These are phyloP conservation scores for Drosophila mettleri DNA, from an alignment of 2,888 invertebrate species.

Conservation along the genomic window DNA sequence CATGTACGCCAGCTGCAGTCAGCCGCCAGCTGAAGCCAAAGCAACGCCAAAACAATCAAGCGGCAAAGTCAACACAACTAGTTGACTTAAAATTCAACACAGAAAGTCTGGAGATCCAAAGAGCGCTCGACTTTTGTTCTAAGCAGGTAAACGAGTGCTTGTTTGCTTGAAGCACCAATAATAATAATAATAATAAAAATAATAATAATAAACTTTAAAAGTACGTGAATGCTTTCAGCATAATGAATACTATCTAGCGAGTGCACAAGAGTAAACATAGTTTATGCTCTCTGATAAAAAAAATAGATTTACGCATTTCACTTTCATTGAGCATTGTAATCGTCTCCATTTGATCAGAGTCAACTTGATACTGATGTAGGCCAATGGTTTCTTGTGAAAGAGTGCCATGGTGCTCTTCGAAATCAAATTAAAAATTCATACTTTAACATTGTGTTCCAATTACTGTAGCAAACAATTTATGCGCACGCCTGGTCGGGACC, in stretches of 20 bases:
- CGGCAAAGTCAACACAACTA: constrained; percentile 51
- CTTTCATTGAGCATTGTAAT: not conserved
- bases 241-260: not conserved
- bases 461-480: constrained; percentile 76
- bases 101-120: constrained; percentile 21
- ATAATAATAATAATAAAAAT: not conserved
- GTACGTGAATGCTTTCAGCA: not conserved
- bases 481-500: constrained; percentile 39
- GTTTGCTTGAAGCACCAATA: constrained; percentile 2
- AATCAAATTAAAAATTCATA: constrained; percentile 78
- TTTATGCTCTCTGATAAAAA: not conserved
- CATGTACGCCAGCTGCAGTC: constrained; percentile 40
- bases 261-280: not conserved
- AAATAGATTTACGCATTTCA: not conserved
- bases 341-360: constrained; percentile 2
- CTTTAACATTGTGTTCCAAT: constrained; percentile 80
- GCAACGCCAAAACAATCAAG: constrained; percentile 62
- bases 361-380: constrained; percentile 10
- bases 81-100: constrained; percentile 42
- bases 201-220: constrained; percentile 4
- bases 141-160: not conserved
- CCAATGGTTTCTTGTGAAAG: constrained; percentile 3
- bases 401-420: constrained; percentile 38
- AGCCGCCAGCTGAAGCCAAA: constrained; percentile 59
- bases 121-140: not conserved